Base-by-base conservation (phyloP, 1,140 invertebrate genomes). In the Saxidomus purpurata region DNA sequence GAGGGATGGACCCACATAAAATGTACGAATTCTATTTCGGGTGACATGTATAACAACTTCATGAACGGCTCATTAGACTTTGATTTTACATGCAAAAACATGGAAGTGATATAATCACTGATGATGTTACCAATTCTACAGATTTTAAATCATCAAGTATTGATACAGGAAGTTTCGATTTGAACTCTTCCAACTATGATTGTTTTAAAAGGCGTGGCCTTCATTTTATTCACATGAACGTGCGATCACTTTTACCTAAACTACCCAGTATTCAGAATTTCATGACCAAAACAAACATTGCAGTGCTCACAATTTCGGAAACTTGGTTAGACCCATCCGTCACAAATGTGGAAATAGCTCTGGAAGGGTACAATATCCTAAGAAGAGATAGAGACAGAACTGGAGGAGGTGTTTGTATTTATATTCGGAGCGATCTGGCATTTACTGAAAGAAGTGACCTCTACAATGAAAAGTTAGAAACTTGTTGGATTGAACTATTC, bases 1-100 rank as follows among this genome's bases (percentile, higher is more conserved):
- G 3, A 71, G n/a, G 3, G 17, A 88, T 81, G 63, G 79, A 49
- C 40, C 40, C 86, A 88, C 69, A 79, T 88, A 13, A 81, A 80
- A 80, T 88, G 77, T 28, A 80, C 86, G 25, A 71, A 55, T 43
- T 47, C 43, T 34, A 81, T 71, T 38, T 34, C 77, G 19, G 13
- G 28, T 36, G 34, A 36, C 34, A 71, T 25, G 19, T 81, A 80
- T 19, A n/a, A 80, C 36, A 47, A 52, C 22, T 28, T 31, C 1
- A 47, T 88, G 38, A 11, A 69, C n/a, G 28, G 69, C n/a, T 15
- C 43, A n/a, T 69, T 11, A 9, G 47, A 71, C 11, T 81, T 80
- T 36, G 22, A 38, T 61, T 63, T 82, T 59, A 82, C 43, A 0
- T 61, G 80, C 15, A 38, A 40, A 82, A 36, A 55, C 2, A 52